phyloP scores from a whole-genome alignment of 2,113 vertebrate species.

The Leucosticte australis region DNA sequence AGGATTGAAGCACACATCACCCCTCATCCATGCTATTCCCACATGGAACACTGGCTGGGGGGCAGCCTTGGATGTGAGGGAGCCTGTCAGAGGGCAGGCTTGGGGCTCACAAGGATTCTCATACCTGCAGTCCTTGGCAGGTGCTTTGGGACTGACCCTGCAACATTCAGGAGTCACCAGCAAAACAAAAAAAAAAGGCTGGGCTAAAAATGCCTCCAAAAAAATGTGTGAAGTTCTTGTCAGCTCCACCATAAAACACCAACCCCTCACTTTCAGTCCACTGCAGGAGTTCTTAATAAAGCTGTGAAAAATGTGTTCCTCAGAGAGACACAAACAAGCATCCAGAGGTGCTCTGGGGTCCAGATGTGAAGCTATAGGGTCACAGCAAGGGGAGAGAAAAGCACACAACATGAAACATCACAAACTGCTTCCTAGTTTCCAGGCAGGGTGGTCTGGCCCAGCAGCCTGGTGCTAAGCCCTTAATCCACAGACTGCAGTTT shows the following conservation, averaged over 20 bases:
- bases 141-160: background rate
- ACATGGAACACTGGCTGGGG: background rate
- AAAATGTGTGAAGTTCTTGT: background rate
- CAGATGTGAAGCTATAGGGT: background rate
- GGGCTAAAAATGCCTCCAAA: background rate
- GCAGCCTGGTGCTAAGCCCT: background rate
- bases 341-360: background rate
- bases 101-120: background rate
- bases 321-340: background rate
- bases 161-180: background rate
- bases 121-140: background rate
- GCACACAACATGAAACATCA: background rate
- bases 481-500: background rate
- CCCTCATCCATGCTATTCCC: background rate
- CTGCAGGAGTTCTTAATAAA: background rate
- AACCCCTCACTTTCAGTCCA: background rate
- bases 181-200: background rate
- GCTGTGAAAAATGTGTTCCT: background rate
- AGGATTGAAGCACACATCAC: slow-evolving; percentile 5
- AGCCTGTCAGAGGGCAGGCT: background rate
- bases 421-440: background rate
- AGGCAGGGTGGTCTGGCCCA: background rate
- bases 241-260: background rate
- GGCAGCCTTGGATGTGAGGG: background rate
- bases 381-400: background rate